Evolutionary conservation across 2,888 invertebrate species (phyloP).

Genomic region (Diadromus collaris): DNA sequence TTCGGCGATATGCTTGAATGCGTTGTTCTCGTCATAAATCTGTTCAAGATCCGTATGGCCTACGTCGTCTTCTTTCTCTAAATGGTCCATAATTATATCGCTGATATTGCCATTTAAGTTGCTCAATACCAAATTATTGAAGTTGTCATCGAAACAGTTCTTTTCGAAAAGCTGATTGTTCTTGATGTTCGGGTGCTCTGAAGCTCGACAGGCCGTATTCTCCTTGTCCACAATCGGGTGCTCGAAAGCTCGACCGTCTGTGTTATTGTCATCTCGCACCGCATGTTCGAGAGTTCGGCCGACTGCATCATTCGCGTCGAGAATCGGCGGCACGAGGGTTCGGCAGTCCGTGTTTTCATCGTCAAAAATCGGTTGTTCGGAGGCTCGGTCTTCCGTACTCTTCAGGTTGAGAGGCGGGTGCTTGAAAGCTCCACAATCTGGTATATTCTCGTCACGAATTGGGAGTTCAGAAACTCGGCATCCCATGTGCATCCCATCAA

Average conservation of each 20-base stretch:
- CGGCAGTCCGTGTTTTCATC: too few species aligned
- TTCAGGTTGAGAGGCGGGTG: too few species aligned
- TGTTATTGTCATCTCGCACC: background rate
- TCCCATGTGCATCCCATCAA: too few species aligned
- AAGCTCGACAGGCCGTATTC: too few species aligned
- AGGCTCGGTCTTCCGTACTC: too few species aligned
- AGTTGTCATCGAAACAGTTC: background rate
- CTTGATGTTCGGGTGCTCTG: too few species aligned
- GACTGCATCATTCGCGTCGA: too few species aligned
- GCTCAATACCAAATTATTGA: background rate
- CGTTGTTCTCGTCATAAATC: background rate
- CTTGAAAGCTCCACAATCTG: background rate
- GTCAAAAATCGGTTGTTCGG: too few species aligned
- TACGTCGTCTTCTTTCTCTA: background rate
- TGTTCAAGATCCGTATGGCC: background rate
- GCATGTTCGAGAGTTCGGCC: too few species aligned
- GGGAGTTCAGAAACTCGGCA: background rate
- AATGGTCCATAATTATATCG: background rate
- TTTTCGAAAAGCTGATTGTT: too few species aligned
- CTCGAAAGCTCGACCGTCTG: background rate
- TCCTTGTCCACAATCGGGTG: background rate
- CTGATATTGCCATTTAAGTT: background rate
- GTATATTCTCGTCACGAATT: background rate
- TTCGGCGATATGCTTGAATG: background rate
- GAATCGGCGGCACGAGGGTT: too few species aligned